These are phyloP conservation scores for Oryctolagus cuniculus DNA, from an alignment of 2,113 vertebrate species.

Conservation along the genomic window DNA sequence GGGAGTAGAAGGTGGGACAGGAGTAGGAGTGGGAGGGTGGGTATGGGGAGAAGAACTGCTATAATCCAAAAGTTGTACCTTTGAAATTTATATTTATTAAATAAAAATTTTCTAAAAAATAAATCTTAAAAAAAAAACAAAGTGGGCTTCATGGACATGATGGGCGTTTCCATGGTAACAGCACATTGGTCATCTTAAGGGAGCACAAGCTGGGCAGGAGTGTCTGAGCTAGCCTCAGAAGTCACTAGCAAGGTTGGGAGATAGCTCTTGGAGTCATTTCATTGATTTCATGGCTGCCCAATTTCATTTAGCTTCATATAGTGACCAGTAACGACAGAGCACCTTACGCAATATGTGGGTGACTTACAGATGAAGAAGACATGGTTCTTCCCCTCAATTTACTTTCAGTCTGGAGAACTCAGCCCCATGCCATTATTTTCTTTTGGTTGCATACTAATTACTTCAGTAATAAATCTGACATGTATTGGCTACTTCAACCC, in stretches of 20 bases:
- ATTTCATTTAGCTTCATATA: background rate
- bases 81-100: no score
- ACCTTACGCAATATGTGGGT: background rate
- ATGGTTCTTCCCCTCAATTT: background rate
- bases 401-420: background rate
- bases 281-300: background rate
- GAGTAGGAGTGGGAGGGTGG: no score
- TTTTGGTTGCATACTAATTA: background rate
- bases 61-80: no score
- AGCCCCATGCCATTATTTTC: background rate
- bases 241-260: background rate
- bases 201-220: background rate
- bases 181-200: background rate
- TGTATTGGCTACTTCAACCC: background rate
- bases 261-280: background rate
- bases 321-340: background rate
- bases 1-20: no score
- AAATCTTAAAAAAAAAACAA: no score
- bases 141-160: background rate
- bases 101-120: no score
- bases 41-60: no score
- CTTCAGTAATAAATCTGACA: constrained; percentile 21
- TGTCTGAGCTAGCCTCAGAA: background rate
- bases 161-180: background rate
- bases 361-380: background rate